Evolutionary conservation across 2,113 vertebrate species (phyloP), one percentile per base, ranked within the genome.

Genomic region (Xiphophorus hellerii): DNA sequence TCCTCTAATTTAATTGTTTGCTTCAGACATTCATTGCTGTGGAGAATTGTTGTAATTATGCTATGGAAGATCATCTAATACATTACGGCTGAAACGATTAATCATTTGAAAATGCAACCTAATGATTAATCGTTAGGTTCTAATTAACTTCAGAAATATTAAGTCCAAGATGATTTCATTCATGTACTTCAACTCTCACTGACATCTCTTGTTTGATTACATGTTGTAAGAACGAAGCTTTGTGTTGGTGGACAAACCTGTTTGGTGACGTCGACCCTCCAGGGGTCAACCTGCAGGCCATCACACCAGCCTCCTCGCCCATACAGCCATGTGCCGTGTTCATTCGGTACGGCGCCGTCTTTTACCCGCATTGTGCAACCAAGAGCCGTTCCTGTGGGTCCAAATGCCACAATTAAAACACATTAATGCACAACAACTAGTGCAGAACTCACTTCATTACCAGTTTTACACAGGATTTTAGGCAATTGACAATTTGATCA

Each of bases 251-350:
- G 0, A 22, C 61, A 5, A 58, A 95, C 95, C 95, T 96, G 94
- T 27, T 76, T 31, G 10, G 94, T 94, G 88, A 96, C 7, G 25
- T 96, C 93, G 0, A 69, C 66, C 90, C 90, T 95, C 95, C 95
- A 96, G 17, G 95, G 94, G 80, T 91, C 30, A 33, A 96, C 94
- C 88, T 95, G 93, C 2, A 94, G 90, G 0, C 95, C 95, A 8
- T 94, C 93, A 20, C 95, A 96, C 95, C 95, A 96, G 74, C 95
- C 95, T 0, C 84, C 94, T 1, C 95, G 87, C 0, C 95, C 95
- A 15, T 95, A 95, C 74, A 96, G 85, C 95, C 95, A 96, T 0
- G 95, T 95, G 14, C 95, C 95, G 39, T 93, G 81, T 61, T 95
- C 93, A 27, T 95, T 96, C 0, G 95, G 95, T 3, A 95, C 93